phyloP scores from a whole-genome alignment of 2,797 vertebrate genomes.

The Catharus ustulatus region DNA sequence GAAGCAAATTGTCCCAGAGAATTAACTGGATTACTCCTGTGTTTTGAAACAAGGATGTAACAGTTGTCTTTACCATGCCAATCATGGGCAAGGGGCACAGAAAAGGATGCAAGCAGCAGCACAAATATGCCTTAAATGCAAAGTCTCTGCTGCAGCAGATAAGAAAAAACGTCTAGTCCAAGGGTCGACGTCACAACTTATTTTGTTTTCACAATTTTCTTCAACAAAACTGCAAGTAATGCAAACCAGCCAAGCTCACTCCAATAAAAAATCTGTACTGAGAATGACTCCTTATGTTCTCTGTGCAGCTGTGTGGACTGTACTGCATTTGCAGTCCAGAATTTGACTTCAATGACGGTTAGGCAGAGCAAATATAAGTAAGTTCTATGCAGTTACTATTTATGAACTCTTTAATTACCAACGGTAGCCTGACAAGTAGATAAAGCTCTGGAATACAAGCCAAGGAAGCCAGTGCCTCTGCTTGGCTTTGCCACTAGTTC shows the following conservation, averaged over 20 bases:
- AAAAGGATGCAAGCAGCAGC: neutral
- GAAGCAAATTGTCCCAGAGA: neutral
- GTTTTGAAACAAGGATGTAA: neutral
- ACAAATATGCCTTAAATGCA: neutral
- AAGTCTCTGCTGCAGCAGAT: neutral
- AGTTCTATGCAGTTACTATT: neutral
- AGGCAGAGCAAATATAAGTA: neutral
- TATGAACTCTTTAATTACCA: neutral
- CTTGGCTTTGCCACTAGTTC: neutral
- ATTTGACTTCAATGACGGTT: neutral
- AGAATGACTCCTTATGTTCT: neutral
- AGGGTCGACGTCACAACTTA: accelerated
- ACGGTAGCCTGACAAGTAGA: neutral
- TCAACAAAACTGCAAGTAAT: neutral
- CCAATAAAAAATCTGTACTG: neutral
- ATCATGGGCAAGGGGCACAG: neutral
- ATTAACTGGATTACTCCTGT: neutral
- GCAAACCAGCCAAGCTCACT: neutral
- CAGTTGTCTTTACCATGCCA: neutral
- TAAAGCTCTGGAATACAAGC: neutral
- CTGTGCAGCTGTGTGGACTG: neutral
- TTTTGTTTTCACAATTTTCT: neutral
- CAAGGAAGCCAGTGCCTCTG: neutral
- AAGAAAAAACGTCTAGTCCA: neutral
- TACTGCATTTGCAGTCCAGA: neutral